Conservation (phyloP, 1,140 invertebrate species). For the Kradibia gibbosae region DNA sequence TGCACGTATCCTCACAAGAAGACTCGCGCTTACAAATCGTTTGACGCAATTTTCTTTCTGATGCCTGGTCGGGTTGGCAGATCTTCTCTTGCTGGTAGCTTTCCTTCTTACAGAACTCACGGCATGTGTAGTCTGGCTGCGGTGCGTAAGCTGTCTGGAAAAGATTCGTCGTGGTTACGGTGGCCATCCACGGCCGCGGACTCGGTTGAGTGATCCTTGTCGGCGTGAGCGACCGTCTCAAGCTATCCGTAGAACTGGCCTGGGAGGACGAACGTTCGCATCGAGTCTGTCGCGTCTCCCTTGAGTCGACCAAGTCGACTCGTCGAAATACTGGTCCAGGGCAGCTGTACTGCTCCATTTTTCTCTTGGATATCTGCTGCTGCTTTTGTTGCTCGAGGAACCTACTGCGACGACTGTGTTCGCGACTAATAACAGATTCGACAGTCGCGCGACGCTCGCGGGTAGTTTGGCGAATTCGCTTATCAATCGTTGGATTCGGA, state of each 20-base stretch:
- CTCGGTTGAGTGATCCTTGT: conserved; percentile 68
- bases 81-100: conserved; percentile 58
- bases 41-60: conserved; percentile 43
- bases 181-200: conserved; percentile 69
- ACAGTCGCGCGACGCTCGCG: conserved; percentile 60
- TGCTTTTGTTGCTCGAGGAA: conserved; percentile 49
- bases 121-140: conserved; percentile 58
- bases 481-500: conserved; percentile 64
- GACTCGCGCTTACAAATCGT: conserved; percentile 55
- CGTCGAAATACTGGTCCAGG: conserved; percentile 63
- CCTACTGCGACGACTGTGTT: conserved; percentile 55
- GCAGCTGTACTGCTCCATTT: conserved; percentile 66
- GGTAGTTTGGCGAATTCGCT: conserved; percentile 53
- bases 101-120: conserved; percentile 57
- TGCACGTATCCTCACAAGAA: conserved; percentile 55
- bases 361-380: conserved; percentile 6
- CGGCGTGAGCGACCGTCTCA: conserved; percentile 67
- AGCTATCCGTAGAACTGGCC: conserved; percentile 64
- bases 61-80: conserved; percentile 55
- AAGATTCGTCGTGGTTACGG: conserved; percentile 60
- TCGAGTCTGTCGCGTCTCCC: conserved; percentile 54
- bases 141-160: conserved; percentile 59
- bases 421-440: conserved; percentile 55
- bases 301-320: conserved; percentile 59
- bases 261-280: conserved; percentile 58